Conservation (phyloP, 2,113 vertebrate genomes). For the Rafetus swinhoei region DNA sequence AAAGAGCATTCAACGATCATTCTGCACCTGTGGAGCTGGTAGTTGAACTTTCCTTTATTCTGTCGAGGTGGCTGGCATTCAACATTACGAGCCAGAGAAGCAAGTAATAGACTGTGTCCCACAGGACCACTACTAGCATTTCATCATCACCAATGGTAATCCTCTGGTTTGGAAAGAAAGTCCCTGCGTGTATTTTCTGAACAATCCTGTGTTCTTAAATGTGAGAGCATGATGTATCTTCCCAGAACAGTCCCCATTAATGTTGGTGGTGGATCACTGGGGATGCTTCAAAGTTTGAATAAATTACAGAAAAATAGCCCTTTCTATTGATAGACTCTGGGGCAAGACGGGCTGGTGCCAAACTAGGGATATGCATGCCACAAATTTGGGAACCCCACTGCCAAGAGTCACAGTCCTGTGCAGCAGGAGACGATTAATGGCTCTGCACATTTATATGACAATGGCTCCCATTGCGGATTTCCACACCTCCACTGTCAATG, state of each 20-base stretch:
- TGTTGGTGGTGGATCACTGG: neutral
- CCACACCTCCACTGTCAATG: neutral
- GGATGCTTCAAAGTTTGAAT: neutral
- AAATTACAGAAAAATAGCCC: neutral
- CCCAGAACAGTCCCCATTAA: neutral
- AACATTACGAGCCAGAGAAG: neutral
- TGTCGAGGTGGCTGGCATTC: neutral
- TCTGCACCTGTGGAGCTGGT: neutral
- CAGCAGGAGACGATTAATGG: neutral
- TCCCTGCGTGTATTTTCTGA: neutral
- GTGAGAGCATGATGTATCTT: neutral
- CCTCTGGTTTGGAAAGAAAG: neutral
- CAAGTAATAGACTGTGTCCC: neutral
- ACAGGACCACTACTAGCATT: neutral
- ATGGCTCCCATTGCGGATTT: neutral
- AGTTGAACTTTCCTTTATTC: neutral
- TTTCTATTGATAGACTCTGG: neutral
- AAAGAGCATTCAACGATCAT: neutral
- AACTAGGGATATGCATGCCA: neutral
- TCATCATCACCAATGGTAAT: neutral
- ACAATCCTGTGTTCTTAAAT: neutral
- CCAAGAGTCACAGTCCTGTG: neutral
- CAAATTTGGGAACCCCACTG: neutral
- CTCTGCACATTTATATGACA: neutral
- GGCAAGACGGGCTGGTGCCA: neutral